phyloP scores from a whole-genome alignment of 2,888 invertebrate genomes.

The Ectropis crepuscularia region DNA sequence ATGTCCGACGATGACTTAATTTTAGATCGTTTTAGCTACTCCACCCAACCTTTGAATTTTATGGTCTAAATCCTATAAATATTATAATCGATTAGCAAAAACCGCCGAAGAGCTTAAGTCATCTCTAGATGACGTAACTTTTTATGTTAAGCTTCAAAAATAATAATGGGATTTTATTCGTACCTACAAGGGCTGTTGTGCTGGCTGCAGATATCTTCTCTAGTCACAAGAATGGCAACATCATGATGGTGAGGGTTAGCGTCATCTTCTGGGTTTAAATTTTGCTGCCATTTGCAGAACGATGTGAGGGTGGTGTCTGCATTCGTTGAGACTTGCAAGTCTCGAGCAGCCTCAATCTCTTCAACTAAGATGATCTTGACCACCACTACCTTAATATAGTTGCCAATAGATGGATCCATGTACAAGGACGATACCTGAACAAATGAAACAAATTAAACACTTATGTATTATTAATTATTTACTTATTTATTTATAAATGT shows the following conservation, averaged over 20 bases:
- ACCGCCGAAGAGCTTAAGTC: constrained; percentile 4
- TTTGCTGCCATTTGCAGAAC: constrained; percentile 94
- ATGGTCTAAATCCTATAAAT: constrained; percentile 1
- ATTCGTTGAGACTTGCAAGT: constrained; percentile 90
- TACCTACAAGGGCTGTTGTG: constrained; percentile 84
- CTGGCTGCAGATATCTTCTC: constrained; percentile 89
- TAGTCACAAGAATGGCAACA: constrained; percentile 94
- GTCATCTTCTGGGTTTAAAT: constrained; percentile 90
- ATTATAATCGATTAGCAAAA: constrained; percentile 6
- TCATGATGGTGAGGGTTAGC: constrained; percentile 95
- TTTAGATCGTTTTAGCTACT: constrained; percentile 20
- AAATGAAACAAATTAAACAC: constrained; percentile 21
- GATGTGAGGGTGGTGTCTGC: constrained; percentile 93
- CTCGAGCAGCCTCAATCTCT: constrained; percentile 85
- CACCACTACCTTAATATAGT: constrained; percentile 95
- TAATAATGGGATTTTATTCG: constrained; percentile 43
- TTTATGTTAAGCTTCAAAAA: constrained; percentile 8
- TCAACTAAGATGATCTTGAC: constrained; percentile 93
- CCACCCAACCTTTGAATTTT: constrained; percentile 18
- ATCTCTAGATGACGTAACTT: constrained; percentile 9
- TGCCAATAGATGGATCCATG: constrained; percentile 95
- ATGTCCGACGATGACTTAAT: constrained; percentile 27
- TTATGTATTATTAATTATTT: too few species aligned
- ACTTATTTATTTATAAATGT: too few species aligned
- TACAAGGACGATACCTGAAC: constrained; percentile 90